A percentile compares a stretch with the other conserved stretches of the same genome.
phyloP scores from a whole-genome alignment of 1,140 invertebrate genomes.

The Leptopilina boulardi region DNA sequence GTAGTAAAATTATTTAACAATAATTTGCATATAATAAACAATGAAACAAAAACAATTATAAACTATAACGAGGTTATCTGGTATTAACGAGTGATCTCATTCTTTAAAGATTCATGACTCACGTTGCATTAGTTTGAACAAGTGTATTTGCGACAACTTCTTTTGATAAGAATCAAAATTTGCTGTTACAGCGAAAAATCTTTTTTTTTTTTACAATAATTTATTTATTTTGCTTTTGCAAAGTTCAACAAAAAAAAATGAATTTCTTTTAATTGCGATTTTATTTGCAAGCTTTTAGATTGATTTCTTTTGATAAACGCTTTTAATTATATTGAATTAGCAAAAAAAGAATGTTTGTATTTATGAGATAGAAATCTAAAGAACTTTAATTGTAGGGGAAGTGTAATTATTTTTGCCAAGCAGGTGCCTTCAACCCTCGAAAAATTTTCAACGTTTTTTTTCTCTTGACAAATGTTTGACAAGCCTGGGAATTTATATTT shows the following conservation, averaged over 20 bases:
- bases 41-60: not conserved
- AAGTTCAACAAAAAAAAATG: not conserved
- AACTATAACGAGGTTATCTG: constrained; percentile 12
- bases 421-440: not conserved
- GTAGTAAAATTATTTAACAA: not conserved
- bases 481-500: not conserved
- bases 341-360: not conserved
- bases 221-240: constrained; percentile 59
- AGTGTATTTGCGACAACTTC: constrained; percentile 26
- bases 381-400: not conserved
- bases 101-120: constrained; percentile 8
- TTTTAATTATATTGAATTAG: not conserved
- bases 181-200: not conserved
- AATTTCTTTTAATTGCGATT: no score
- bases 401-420: not conserved
- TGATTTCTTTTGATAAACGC: not conserved
- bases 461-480: constrained; percentile 14
- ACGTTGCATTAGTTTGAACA: constrained; percentile 28
- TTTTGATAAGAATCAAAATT: constrained; percentile 9
- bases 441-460: constrained; percentile 22
- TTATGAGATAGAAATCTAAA: constrained; percentile 2
- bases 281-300: not conserved
- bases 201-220: constrained; percentile 24
- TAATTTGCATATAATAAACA: not conserved
- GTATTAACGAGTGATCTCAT: constrained; percentile 23